phyloP scores from a whole-genome alignment of 2,113 vertebrate genomes.

The human (Homo sapiens) region DNA sequence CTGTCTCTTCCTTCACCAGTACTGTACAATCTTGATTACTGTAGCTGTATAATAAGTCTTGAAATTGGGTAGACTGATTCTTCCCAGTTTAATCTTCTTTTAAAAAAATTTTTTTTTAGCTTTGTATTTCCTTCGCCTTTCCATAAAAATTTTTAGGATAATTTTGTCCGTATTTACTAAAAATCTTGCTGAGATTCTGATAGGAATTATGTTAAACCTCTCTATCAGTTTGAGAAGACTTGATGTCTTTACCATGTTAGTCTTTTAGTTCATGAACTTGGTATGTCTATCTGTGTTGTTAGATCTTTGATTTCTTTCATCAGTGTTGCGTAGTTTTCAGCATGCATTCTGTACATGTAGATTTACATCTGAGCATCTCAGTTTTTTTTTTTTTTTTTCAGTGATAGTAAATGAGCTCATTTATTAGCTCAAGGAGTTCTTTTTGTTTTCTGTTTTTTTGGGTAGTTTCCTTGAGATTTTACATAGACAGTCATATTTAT shows the following conservation, averaged over 20 bases:
- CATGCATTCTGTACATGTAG: not conserved
- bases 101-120: not conserved
- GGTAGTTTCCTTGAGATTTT: not conserved
- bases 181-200: not conserved
- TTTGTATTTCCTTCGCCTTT: slow-evolving; percentile 19
- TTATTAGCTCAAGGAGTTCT: not conserved
- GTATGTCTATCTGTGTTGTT: not conserved
- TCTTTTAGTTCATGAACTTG: not conserved
- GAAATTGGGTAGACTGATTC: not conserved
- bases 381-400: not conserved
- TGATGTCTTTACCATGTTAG: not conserved
- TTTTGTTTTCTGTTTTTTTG: not conserved
- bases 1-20: not conserved
- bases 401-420: not conserved
- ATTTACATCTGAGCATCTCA: not conserved
- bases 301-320: not conserved
- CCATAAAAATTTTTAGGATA: not conserved
- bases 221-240: not conserved
- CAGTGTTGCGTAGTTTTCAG: not conserved
- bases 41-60: not conserved
- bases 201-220: not conserved
- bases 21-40: not conserved
- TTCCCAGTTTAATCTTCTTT: not conserved
- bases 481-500: not conserved
- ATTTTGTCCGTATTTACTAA: not conserved